Evolutionary conservation across 30 jellyfish, hydroid and myxozoan genomes (phyloP).

Genomic region (Hydractinia echinata): DNA sequence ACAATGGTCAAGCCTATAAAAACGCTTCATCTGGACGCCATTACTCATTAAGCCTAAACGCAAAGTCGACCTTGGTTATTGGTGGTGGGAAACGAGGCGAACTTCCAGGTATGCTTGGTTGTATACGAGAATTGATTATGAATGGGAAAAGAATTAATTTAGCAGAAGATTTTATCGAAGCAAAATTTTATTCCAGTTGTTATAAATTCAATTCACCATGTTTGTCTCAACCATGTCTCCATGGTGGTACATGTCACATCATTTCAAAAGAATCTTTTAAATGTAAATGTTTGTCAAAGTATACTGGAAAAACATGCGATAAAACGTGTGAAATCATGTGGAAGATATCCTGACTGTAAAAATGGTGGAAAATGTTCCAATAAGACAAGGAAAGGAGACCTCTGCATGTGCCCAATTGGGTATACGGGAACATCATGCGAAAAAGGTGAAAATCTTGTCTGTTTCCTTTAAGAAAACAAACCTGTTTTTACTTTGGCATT

Average conservation of each 20-base stretch:
- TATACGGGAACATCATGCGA: conserved; percentile 36
- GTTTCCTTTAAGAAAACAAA: too few relatives aligned
- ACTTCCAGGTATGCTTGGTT: conserved; percentile 52
- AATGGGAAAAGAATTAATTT: conserved; percentile 49
- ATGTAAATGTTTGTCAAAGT: conserved; percentile 21
- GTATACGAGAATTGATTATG: conserved; percentile 52
- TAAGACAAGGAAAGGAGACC: neutral
- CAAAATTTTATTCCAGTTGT: conserved; percentile 48
- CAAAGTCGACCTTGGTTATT: conserved; percentile 28
- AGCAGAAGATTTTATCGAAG: conserved; percentile 41
- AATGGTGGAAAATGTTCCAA: conserved; percentile 28
- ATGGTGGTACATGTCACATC: conserved; percentile 23
- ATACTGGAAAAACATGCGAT: conserved; percentile 18
- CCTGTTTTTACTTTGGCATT: too few relatives aligned
- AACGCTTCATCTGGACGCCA: conserved; percentile 52
- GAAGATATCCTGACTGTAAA: conserved; percentile 3
- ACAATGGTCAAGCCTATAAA: conserved; percentile 51
- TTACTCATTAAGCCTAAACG: conserved; percentile 53
- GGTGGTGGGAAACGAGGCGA: conserved; percentile 51
- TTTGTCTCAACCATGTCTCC: conserved; percentile 35
- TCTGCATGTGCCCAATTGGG: conserved; percentile 37
- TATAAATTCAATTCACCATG: conserved; percentile 32
- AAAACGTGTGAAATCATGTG: conserved; percentile 11
- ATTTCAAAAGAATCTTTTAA: conserved; percentile 16
- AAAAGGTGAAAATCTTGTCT: neutral